Evolutionary conservation across 2,113 vertebrate species (phyloP).

Genomic region (Chaetodon auriga): DNA sequence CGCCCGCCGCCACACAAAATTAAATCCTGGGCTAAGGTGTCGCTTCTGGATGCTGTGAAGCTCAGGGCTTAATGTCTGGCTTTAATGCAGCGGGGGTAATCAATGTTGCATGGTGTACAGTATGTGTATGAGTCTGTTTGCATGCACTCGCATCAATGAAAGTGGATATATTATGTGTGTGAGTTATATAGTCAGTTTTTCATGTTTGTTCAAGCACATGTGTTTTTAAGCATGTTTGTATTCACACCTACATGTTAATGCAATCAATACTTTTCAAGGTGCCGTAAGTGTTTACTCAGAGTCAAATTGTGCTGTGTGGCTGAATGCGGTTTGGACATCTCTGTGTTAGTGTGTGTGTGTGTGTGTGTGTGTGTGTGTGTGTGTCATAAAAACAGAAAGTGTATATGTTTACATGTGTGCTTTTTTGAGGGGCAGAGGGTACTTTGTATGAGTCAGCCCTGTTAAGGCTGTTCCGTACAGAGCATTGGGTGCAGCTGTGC

Average conservation of each 20-base stretch:
- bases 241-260: slow-evolving; percentile 45
- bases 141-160: slow-evolving; percentile 7
- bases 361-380: slow-evolving; percentile 20
- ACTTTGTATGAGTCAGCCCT: slow-evolving; percentile 34
- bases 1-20: slow-evolving; percentile 90
- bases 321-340: slow-evolving; percentile 2
- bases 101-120: slow-evolving; percentile 63
- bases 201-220: slow-evolving; percentile 15
- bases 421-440: not conserved
- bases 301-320: slow-evolving; percentile 25
- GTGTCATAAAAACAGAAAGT: not conserved
- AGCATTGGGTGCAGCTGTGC: slow-evolving; percentile 62
- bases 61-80: slow-evolving; percentile 87
- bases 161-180: not conserved
- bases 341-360: slow-evolving; percentile 12
- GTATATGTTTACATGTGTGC: slow-evolving; percentile 17
- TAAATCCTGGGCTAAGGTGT: slow-evolving; percentile 93
- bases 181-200: not conserved
- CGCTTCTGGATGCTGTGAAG: slow-evolving; percentile 89
- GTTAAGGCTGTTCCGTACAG: slow-evolving; percentile 7
- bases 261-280: slow-evolving; percentile 39
- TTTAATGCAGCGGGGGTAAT: slow-evolving; percentile 79
- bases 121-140: slow-evolving; percentile 27
- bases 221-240: slow-evolving; percentile 43
- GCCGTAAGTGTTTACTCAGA: slow-evolving; percentile 26